A percentile compares a stretch with the other conserved stretches of the same genome.
phyloP scores from a whole-genome alignment of 2,888 invertebrate genomes.

The Noctuana brunneofusca region DNA sequence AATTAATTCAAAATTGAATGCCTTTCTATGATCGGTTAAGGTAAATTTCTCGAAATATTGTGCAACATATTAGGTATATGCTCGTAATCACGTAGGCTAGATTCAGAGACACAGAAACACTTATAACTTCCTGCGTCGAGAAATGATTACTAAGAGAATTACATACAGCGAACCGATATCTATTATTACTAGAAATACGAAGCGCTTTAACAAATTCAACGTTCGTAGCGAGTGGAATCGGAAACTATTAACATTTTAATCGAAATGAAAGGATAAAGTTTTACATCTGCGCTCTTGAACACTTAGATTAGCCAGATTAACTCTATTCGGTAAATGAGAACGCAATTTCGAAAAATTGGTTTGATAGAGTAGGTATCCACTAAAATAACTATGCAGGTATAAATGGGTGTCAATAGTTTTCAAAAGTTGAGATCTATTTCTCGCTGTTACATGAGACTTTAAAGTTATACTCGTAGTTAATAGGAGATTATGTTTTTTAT shows the following conservation, averaged over 20 bases:
- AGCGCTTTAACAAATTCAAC: slow-evolving; percentile 39
- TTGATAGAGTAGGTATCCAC: neutral
- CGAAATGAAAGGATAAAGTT: slow-evolving; percentile 33
- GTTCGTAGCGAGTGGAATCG: slow-evolving; percentile 30
- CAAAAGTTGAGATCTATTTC: too few relatives aligned
- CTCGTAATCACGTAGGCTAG: slow-evolving; percentile 44
- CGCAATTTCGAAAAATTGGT: neutral
- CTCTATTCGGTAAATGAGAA: slow-evolving; percentile 13
- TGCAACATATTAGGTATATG: slow-evolving; percentile 44
- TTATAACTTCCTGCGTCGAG: slow-evolving; percentile 31
- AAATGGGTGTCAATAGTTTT: too few relatives aligned
- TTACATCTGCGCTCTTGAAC: slow-evolving; percentile 29
- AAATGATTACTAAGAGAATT: slow-evolving; percentile 31
- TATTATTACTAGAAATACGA: slow-evolving; percentile 39
- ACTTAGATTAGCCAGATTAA: slow-evolving; percentile 29
- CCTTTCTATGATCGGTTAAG: slow-evolving; percentile 20
- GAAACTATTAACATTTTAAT: slow-evolving; percentile 35
- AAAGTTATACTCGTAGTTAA: too few relatives aligned
- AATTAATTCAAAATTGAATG: too few relatives aligned
- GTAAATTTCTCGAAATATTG: slow-evolving; percentile 41
- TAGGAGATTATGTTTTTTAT: neutral
- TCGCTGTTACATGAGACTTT: too few relatives aligned
- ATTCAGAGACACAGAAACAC: slow-evolving; percentile 31
- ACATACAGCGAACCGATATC: slow-evolving; percentile 33
- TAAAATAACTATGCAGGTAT: neutral